Percentiles rank a stretch among this genome's conserved stretches.
These are phyloP conservation scores for Amphipoea lucens DNA, from an alignment of 2,888 invertebrate genomes.

Conservation along the genomic window DNA sequence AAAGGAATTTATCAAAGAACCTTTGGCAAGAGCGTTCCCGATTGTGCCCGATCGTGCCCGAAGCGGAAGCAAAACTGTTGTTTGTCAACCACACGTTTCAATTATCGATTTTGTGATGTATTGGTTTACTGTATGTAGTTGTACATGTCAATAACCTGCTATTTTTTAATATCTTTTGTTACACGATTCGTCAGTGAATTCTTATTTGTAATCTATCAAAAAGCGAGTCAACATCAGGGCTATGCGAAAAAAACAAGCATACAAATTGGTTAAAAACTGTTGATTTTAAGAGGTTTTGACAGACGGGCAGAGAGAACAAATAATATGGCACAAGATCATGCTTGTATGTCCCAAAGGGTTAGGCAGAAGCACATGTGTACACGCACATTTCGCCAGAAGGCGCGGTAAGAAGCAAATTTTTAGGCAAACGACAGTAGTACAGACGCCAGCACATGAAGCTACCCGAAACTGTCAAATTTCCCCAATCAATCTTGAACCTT, in stretches of 20 bases:
- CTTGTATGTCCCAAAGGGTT: too few relatives aligned
- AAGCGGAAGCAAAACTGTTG: constrained; percentile 25
- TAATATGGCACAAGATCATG: too few relatives aligned
- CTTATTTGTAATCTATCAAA: constrained; percentile 2
- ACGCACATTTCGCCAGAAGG: too few relatives aligned
- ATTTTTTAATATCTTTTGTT: background rate
- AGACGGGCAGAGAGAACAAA: background rate
- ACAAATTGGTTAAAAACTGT: background rate
- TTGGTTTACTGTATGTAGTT: background rate
- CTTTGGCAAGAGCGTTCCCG: constrained; percentile 21
- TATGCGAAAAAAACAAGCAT: background rate
- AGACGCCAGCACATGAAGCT: too few relatives aligned
- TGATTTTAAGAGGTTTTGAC: too few relatives aligned
- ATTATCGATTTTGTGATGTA: constrained; percentile 22
- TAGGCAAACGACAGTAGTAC: too few relatives aligned
- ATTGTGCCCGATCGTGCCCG: constrained; percentile 22
- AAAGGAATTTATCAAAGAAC: constrained; percentile 44
- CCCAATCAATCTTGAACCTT: too few relatives aligned
- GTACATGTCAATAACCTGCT: background rate
- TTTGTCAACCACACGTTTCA: constrained; percentile 32
- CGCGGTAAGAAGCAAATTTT: too few relatives aligned
- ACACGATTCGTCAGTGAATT: background rate
- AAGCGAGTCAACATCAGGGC: background rate
- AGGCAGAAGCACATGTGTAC: too few relatives aligned
- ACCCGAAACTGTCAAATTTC: too few relatives aligned